Evolutionary conservation across 2,113 vertebrate species (phyloP).

Genomic region (Halichoerus grypus): DNA sequence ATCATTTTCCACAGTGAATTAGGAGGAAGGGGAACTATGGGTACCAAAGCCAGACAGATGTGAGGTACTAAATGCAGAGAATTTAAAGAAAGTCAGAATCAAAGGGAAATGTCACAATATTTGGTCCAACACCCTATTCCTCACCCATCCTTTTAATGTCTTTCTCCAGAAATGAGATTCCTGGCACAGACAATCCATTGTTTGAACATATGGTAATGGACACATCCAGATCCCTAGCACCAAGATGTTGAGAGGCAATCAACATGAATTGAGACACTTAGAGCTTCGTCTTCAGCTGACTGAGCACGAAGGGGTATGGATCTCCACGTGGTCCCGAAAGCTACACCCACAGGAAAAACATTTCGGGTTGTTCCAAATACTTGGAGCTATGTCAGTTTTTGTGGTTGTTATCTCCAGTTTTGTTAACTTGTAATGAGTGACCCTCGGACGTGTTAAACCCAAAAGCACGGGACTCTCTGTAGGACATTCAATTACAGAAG

Average conservation of each 20-base stretch:
- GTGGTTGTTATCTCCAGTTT: constrained; percentile 82
- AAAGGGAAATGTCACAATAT: constrained; percentile 56
- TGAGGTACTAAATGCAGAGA: constrained; percentile 50
- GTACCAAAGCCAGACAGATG: background rate
- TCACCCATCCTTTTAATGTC: constrained; percentile 22
- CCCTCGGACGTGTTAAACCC: constrained; percentile 77
- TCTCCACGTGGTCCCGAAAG: constrained; percentile 80
- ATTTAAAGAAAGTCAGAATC: constrained; percentile 60
- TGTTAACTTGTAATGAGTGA: constrained; percentile 83
- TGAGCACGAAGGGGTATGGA: constrained; percentile 58
- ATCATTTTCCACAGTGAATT: constrained; percentile 70
- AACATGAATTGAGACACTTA: constrained; percentile 71
- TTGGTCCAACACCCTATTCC: background rate
- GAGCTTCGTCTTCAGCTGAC: constrained; percentile 65
- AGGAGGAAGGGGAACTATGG: constrained; percentile 37
- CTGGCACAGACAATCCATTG: background rate
- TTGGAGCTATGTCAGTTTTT: constrained; percentile 75
- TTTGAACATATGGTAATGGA: constrained; percentile 16
- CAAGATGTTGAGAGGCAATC: constrained; percentile 42
- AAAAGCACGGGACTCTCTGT: constrained; percentile 78
- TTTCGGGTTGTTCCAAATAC: constrained; percentile 82
- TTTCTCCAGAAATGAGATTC: constrained; percentile 22
- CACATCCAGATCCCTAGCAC: constrained; percentile 56
- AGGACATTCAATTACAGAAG: constrained; percentile 70
- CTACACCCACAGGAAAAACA: constrained; percentile 81